These are phyloP conservation scores for Pedionomus torquatus DNA, from an alignment of 2,113 vertebrate species.

Conservation along the genomic window DNA sequence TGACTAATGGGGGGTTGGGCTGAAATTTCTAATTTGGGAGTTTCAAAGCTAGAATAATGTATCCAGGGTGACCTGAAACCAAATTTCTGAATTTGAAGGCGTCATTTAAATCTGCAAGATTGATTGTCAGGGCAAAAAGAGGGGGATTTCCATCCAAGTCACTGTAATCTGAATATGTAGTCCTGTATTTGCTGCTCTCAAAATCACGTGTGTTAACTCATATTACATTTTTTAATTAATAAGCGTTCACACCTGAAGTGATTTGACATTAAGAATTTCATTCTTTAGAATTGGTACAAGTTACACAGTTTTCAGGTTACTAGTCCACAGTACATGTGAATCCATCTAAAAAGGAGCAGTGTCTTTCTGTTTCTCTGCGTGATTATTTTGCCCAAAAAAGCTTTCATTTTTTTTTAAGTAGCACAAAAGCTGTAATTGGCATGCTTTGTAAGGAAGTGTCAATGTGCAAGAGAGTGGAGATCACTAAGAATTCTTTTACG, in stretches of 20 bases:
- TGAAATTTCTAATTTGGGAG: slow-evolving; percentile 71
- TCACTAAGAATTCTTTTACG: slow-evolving; percentile 98
- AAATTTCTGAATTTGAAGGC: slow-evolving; percentile 41
- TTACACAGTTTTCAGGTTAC: slow-evolving; percentile 84
- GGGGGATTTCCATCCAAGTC: neutral
- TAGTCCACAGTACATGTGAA: slow-evolving; percentile 74
- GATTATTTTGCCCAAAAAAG: slow-evolving; percentile 90
- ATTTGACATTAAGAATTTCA: slow-evolving; percentile 71
- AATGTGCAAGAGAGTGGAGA: slow-evolving; percentile 94
- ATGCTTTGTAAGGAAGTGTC: slow-evolving; percentile 99
- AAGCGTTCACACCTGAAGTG: slow-evolving; percentile 66
- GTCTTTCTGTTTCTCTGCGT: slow-evolving; percentile 81
- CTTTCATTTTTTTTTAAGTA: slow-evolving; percentile 96
- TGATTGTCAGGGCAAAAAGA: neutral
- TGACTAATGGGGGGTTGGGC: slow-evolving; percentile 59
- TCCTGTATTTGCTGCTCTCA: slow-evolving; percentile 27
- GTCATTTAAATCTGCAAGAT: slow-evolving; percentile 19
- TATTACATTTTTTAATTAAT: slow-evolving; percentile 63
- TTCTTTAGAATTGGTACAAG: slow-evolving; percentile 65
- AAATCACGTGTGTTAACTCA: slow-evolving; percentile 21
- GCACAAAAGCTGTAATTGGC: slow-evolving; percentile 99
- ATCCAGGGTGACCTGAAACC: slow-evolving; percentile 39
- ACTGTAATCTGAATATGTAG: slow-evolving; percentile 1
- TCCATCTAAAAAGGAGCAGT: slow-evolving; percentile 82
- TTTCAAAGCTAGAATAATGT: slow-evolving; percentile 50